Evolutionary conservation across 2,113 vertebrate species (phyloP).

Genomic region (Ailuropoda melanoleuca): DNA sequence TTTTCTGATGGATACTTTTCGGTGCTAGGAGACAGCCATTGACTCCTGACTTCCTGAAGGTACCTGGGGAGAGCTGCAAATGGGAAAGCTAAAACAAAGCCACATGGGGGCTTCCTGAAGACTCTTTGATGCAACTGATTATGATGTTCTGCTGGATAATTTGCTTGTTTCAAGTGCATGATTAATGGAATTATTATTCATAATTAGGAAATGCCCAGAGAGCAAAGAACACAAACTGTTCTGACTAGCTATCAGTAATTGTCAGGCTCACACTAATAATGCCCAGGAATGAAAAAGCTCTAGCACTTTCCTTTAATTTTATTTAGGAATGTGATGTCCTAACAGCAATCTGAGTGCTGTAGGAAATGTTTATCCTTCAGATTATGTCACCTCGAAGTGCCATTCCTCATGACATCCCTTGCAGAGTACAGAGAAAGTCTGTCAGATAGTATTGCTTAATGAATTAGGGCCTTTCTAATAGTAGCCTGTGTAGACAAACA

Average conservation of each 20-base stretch:
- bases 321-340: slow-evolving; percentile 11
- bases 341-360: background rate
- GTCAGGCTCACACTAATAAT: background rate
- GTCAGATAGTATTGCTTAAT: background rate
- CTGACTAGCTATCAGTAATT: slow-evolving; percentile 57
- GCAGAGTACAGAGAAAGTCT: background rate
- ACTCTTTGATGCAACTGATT: slow-evolving; percentile 48
- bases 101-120: background rate
- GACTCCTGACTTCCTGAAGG: background rate
- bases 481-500: background rate
- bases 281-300: background rate
- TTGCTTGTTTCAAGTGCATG: slow-evolving; percentile 39
- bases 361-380: background rate
- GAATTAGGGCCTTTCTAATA: background rate
- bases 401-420: slow-evolving; percentile 19
- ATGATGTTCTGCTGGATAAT: slow-evolving; percentile 42
- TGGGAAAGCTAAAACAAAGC: background rate
- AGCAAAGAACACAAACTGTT: slow-evolving; percentile 49
- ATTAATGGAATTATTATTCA: slow-evolving; percentile 64
- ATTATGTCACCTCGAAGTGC: background rate
- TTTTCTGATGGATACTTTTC: background rate
- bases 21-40: background rate
- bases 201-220: slow-evolving; percentile 51
- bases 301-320: slow-evolving; percentile 30
- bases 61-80: background rate